Base-by-base conservation (phyloP, 2,113 vertebrate genomes). In the Misgurnus mizolepis region DNA sequence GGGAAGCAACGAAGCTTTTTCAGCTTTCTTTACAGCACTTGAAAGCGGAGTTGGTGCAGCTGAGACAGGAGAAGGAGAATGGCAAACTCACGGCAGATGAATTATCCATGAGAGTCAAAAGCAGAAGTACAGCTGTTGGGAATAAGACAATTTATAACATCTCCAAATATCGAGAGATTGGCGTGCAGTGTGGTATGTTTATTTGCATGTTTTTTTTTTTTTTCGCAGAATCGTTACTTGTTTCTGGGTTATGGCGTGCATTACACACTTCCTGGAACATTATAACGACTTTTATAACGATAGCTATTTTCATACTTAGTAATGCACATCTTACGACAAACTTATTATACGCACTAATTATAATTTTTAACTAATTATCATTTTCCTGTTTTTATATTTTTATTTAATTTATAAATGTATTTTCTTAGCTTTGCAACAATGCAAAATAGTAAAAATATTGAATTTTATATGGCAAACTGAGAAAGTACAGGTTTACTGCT, bases 1-100 rank as follows among this genome's bases (percentile, higher is more conserved):
- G 85, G 0, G 92, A 93, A 79, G 91, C 92, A 4, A 91, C 87
- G 0, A 89, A 90, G 90, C 89, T 93, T 88, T 93, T 91, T 70
- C 87, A 92, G 83, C 88, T 82, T 80, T 86, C 90, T 84, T 87
- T 92, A 0, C 82, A 88, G 15, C 90, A 91, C 18, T 80, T 93
- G 65, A 90, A 88, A 56, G 88, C 78, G 18, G 92, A 93, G 73
- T 83, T 93, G 22, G 81, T 88, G 3, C 76, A 50, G 45, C 79
- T 92, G 4, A 90, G 83, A 56, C 80, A n/a, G n/a, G n/a, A n/a
- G n/a, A n/a, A 87, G 67, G 91, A 93, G 74, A 92, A 92, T 70
- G 87, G 88, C 14, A 87, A 87, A 11, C 85, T 91, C 11, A 83
- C 67, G 47, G 73, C n/a, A 61, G 60, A 40, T 41, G 7, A 22